These are phyloP conservation scores for Trematomus loennbergii DNA, from an alignment of 2,113 vertebrate genomes.

Conservation along the genomic window DNA sequence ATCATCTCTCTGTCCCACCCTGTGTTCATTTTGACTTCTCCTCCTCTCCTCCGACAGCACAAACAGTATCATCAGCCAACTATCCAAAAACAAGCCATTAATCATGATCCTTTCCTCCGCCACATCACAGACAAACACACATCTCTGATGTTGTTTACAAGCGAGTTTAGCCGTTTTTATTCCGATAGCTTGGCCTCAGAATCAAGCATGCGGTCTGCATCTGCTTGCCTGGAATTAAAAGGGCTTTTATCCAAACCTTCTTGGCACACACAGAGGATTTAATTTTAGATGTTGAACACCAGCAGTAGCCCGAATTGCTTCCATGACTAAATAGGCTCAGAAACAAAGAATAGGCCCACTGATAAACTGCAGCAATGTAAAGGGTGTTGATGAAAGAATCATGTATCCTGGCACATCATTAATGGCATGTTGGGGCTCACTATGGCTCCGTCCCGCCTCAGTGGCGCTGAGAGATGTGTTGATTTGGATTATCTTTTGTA, in stretches of 20 bases:
- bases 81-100: conserved; percentile 42
- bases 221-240: conserved; percentile 57
- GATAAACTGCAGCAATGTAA: conserved; percentile 19
- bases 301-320: conserved; percentile 29
- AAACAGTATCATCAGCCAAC: conserved; percentile 26
- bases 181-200: conserved; percentile 33
- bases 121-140: conserved; percentile 8
- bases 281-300: conserved; percentile 54
- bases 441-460: conserved; percentile 10
- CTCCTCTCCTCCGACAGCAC: conserved; percentile 12
- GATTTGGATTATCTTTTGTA: conserved; percentile 42
- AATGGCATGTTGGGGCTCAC: conserved; percentile 19
- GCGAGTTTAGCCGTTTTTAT: conserved; percentile 11
- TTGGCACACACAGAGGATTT: conserved; percentile 45
- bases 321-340: conserved; percentile 8
- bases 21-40: background rate
- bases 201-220: conserved; percentile 50
- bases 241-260: conserved; percentile 43
- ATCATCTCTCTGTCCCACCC: background rate
- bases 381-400: conserved; percentile 17
- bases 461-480: conserved; percentile 11
- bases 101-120: conserved; percentile 2
- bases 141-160: conserved; percentile 36
- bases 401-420: background rate
- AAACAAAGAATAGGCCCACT: conserved; percentile 13